These are phyloP conservation scores for Mesorhabditis belari DNA, from an alignment of 2,888 invertebrate species.

Conservation along the genomic window DNA sequence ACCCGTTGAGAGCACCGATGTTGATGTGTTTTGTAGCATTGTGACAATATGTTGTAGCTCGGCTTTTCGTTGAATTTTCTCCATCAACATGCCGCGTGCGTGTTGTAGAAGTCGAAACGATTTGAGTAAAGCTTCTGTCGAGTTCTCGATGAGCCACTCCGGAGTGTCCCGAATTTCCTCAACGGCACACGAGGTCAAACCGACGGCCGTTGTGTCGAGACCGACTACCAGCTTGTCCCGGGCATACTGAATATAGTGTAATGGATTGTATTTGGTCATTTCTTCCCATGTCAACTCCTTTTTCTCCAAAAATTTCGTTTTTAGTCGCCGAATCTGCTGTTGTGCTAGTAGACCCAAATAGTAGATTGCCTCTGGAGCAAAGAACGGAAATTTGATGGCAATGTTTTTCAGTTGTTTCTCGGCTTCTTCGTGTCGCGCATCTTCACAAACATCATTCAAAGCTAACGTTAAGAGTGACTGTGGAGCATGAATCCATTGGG, in stretches of 20 bases:
- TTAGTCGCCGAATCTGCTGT: neutral
- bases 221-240: too few species aligned
- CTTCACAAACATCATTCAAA: neutral
- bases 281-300: too few species aligned
- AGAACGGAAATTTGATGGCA: neutral
- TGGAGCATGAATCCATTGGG: conserved; percentile 1
- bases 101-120: neutral
- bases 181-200: too few species aligned
- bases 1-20: neutral
- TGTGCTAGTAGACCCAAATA: conserved; percentile 4
- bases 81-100: neutral
- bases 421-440: neutral
- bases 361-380: conserved; percentile 2
- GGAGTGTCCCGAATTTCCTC: neutral
- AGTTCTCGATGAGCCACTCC: neutral
- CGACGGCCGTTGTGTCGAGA: too few species aligned
- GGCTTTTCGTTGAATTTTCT: neutral
- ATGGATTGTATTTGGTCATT: too few species aligned
- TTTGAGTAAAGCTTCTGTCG: neutral
- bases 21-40: neutral
- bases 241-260: too few species aligned
- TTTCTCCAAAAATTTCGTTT: too few species aligned
- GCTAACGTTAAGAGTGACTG: conserved; percentile 1
- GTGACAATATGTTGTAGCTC: neutral
- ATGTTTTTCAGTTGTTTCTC: neutral